Evolutionary conservation across 2,113 vertebrate species (phyloP).

Genomic region (Nycticryphes semicollaris): DNA sequence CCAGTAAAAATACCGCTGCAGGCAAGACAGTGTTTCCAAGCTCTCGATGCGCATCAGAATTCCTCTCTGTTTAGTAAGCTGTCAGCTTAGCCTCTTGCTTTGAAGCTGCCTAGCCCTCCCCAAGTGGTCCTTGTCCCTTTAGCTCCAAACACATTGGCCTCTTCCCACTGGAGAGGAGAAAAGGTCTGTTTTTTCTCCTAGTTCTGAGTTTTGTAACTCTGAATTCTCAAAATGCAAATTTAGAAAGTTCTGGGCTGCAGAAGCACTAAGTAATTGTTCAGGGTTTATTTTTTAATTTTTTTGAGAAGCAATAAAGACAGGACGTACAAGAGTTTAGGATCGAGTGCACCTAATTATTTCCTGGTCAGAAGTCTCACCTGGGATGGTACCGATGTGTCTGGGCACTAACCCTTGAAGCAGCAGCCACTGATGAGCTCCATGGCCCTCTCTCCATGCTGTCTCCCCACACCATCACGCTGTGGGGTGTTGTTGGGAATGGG

Average conservation of each 20-base stretch:
- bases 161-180: neutral
- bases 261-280: neutral
- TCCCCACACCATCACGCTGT: neutral
- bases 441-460: neutral
- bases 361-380: neutral
- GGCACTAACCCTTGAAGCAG: neutral
- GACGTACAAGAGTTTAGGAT: neutral
- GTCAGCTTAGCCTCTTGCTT: neutral
- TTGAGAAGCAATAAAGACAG: neutral
- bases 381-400: neutral
- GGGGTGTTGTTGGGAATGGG: neutral
- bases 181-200: neutral
- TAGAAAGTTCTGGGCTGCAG: neutral
- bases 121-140: neutral
- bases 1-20: neutral
- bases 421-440: neutral
- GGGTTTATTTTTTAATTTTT: neutral
- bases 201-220: neutral
- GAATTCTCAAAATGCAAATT: neutral
- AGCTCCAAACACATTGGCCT: neutral
- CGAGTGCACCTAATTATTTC: neutral
- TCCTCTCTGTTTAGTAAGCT: slow-evolving; percentile 15
- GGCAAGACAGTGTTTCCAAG: slow-evolving; percentile 3
- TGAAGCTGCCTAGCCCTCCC: neutral
- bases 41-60: neutral